These are phyloP conservation scores for Drosophila ironensis DNA, from an alignment of 1,140 invertebrate genomes.

Conservation along the genomic window DNA sequence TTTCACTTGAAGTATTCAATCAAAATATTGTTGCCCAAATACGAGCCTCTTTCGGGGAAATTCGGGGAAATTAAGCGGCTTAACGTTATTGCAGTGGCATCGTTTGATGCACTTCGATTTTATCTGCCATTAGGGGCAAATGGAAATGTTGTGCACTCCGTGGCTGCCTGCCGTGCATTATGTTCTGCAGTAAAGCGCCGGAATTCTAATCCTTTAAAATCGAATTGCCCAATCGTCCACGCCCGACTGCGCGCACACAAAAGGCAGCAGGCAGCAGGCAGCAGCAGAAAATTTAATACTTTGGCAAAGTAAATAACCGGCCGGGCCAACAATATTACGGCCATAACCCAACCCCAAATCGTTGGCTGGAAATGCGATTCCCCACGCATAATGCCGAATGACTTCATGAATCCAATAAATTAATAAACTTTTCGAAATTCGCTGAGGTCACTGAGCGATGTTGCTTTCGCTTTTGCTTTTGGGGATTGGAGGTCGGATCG, in stretches of 20 bases:
- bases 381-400: slow-evolving; percentile 71
- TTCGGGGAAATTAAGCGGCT: slow-evolving; percentile 32
- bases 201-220: slow-evolving; percentile 61
- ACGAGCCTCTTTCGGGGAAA: no score
- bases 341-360: slow-evolving; percentile 38
- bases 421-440: slow-evolving; percentile 78
- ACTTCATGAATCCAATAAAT: slow-evolving; percentile 79
- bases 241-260: slow-evolving; percentile 16
- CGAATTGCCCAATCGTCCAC: slow-evolving; percentile 56
- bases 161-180: slow-evolving; percentile 22
- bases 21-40: slow-evolving; percentile 4
- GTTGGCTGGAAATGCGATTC: slow-evolving; percentile 57
- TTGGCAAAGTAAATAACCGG: slow-evolving; percentile 53
- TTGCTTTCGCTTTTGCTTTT: slow-evolving; percentile 17
- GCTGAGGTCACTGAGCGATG: slow-evolving; percentile 70
- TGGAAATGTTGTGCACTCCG: background rate
- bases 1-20: background rate
- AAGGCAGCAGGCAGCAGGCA: no score
- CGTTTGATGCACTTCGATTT: background rate
- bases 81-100: slow-evolving; percentile 22
- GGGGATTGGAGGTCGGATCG: slow-evolving; percentile 1
- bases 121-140: background rate
- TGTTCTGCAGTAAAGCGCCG: slow-evolving; percentile 23
- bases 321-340: background rate
- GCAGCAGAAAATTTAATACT: slow-evolving; percentile 74